Conservation (phyloP, 2,888 invertebrate genomes). For the Harpagoxenus sublaevis region DNA sequence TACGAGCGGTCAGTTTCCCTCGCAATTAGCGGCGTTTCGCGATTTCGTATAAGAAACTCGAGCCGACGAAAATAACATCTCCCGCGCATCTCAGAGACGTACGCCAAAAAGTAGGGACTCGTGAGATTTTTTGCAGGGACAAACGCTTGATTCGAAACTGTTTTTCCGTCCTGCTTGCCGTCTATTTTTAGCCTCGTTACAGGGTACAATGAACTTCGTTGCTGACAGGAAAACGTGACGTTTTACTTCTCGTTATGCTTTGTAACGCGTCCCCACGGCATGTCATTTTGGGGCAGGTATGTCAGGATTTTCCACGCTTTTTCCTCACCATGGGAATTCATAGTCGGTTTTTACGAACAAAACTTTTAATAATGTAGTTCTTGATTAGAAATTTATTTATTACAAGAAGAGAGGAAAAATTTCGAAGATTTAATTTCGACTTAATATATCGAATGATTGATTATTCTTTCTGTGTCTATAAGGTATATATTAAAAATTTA, state of each 20-base stretch:
- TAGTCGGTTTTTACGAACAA: neutral
- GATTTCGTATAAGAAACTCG: slow-evolving; percentile 17
- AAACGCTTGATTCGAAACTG: slow-evolving; percentile 36
- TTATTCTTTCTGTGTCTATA: neutral
- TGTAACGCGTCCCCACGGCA: neutral
- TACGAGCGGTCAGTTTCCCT: neutral
- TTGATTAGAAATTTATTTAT: neutral
- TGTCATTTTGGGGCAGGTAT: neutral
- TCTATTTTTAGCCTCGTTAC: slow-evolving; percentile 47
- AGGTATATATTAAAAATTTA: neutral
- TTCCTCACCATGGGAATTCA: neutral
- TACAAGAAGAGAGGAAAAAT: neutral
- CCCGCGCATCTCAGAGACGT: neutral
- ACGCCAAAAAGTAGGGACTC: slow-evolving; percentile 7
- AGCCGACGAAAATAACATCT: slow-evolving; percentile 27
- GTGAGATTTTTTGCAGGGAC: slow-evolving; percentile 32
- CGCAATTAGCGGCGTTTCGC: slow-evolving; percentile 6
- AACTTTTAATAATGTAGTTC: neutral
- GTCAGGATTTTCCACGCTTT: slow-evolving; percentile 4
- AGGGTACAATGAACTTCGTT: slow-evolving; percentile 26
- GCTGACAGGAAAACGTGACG: slow-evolving; percentile 43
- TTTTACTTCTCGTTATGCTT: slow-evolving; percentile 37
- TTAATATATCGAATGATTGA: neutral
- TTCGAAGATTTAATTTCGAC: neutral
- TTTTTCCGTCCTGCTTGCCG: slow-evolving; percentile 22